Conservation (phyloP, 2,888 invertebrate species). For the Pachydiplax longipennis region DNA sequence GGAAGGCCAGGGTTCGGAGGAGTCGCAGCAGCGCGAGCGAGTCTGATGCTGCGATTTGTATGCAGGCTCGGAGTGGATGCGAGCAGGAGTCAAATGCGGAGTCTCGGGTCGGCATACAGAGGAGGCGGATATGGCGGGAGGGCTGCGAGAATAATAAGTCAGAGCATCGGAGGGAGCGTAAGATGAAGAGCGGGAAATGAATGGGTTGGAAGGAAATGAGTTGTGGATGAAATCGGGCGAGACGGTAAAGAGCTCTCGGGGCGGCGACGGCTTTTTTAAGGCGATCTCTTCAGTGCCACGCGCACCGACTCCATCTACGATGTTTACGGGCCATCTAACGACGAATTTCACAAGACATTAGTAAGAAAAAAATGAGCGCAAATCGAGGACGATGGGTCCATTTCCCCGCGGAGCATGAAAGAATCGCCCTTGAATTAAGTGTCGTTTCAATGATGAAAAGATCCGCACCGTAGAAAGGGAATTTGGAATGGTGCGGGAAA, state of each 20-base stretch:
- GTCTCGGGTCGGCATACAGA: constrained; percentile 38
- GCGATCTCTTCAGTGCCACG: not conserved
- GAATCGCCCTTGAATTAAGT: too few species aligned
- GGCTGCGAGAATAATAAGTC: not conserved
- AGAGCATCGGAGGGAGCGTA: not conserved
- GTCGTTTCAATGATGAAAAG: too few species aligned
- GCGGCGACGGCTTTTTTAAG: not conserved
- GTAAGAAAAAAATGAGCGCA: not conserved
- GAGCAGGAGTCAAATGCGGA: constrained; percentile 36
- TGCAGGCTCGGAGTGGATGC: constrained; percentile 38
- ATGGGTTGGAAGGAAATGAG: constrained; percentile 39
- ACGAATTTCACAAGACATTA: constrained; percentile 26
- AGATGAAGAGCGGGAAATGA: constrained; percentile 6
- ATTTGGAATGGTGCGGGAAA: too few species aligned
- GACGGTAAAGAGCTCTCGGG: not conserved
- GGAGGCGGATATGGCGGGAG: not conserved
- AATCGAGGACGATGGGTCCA: not conserved
- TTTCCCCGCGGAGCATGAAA: not conserved
- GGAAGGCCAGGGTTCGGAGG: constrained; percentile 1
- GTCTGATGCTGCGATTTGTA: constrained; percentile 44
- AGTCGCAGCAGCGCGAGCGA: not conserved
- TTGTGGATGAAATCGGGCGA: constrained; percentile 40
- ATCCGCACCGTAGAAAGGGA: too few species aligned
- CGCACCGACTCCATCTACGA: not conserved
- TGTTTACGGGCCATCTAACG: not conserved